These are phyloP conservation scores for Conopomorpha cramerella DNA, from an alignment of 1,140 invertebrate species.

Conservation along the genomic window DNA sequence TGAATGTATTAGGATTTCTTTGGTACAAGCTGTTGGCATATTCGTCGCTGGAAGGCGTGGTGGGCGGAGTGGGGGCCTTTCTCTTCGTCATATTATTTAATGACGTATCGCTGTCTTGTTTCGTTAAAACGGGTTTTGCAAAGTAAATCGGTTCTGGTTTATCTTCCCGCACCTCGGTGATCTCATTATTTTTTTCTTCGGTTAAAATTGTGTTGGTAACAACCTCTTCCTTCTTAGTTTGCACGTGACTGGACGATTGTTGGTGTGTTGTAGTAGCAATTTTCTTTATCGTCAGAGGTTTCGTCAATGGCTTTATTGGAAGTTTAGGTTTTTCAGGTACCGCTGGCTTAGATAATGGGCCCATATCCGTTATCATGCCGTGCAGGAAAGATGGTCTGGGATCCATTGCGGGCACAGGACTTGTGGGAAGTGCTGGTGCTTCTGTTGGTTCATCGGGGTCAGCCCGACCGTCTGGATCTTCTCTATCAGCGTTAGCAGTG, in stretches of 20 bases:
- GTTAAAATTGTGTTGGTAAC: conserved; percentile 18
- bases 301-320: conserved; percentile 65
- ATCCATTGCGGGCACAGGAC: conserved; percentile 65
- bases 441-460: conserved; percentile 73
- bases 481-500: conserved; percentile 66
- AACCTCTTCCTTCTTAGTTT: conserved; percentile 28
- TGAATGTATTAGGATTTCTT: conserved; percentile 62
- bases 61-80: conserved; percentile 69
- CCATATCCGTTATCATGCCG: conserved; percentile 55
- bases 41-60: conserved; percentile 58
- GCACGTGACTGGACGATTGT: conserved; percentile 56
- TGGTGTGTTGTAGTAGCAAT: conserved; percentile 35
- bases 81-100: conserved; percentile 56
- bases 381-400: conserved; percentile 74
- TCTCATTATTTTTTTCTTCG: conserved; percentile 37
- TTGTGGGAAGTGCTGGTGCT: conserved; percentile 69
- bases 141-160: conserved; percentile 40
- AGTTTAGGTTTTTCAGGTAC: conserved; percentile 67
- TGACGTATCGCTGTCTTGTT: conserved; percentile 60
- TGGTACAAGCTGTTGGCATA: conserved; percentile 47
- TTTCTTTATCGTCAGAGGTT: conserved; percentile 44
- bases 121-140: conserved; percentile 48
- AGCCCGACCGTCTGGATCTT: conserved; percentile 80
- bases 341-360: conserved; percentile 37
- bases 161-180: conserved; percentile 27